phyloP scores from a whole-genome alignment of 2,113 vertebrate genomes.

The Malurus cyaneus region DNA sequence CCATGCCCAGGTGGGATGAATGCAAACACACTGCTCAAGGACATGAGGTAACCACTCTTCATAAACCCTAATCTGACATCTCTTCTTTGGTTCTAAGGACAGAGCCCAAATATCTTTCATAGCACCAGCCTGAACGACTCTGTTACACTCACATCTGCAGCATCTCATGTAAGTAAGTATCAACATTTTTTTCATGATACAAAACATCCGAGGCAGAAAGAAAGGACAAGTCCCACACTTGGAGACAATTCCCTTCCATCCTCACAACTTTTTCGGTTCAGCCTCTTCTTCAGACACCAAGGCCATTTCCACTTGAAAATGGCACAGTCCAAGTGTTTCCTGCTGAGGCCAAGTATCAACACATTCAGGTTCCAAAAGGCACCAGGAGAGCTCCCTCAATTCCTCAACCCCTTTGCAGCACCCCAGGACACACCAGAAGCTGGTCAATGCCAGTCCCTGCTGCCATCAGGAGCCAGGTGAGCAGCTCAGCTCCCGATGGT shows the following conservation, averaged over 20 bases:
- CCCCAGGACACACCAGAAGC: fast-evolving
- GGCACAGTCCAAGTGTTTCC: not conserved
- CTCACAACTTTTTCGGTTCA: not conserved
- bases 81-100: not conserved
- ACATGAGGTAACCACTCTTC: not conserved
- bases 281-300: not conserved
- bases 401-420: not conserved
- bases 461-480: not conserved
- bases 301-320: not conserved
- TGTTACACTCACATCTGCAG: not conserved
- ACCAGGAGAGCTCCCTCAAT: not conserved
- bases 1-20: not conserved
- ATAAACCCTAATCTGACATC: not conserved
- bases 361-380: not conserved
- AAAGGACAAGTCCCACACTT: not conserved
- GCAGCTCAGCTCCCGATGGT: conserved; percentile 18
- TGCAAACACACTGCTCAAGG: not conserved
- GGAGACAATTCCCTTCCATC: not conserved
- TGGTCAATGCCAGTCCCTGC: not conserved
- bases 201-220: fast-evolving
- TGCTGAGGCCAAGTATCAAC: not conserved
- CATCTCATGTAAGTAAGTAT: not conserved
- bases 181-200: not conserved
- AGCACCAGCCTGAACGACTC: not conserved
- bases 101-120: fast-evolving